Evolutionary conservation across 2,113 vertebrate species (phyloP).

Genomic region (Otolemur garnettii): DNA sequence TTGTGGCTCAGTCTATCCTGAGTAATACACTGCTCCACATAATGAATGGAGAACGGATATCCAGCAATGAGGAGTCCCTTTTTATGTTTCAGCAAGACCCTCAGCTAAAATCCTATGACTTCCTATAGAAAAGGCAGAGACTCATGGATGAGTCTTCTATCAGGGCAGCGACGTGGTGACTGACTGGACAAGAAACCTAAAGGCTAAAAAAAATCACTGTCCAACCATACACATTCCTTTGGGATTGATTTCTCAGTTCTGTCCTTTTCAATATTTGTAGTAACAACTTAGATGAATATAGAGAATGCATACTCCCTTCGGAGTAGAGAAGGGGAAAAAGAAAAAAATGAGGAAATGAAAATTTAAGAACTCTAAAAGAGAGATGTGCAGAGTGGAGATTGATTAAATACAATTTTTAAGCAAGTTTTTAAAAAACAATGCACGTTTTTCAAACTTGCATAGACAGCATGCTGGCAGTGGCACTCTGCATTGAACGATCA

Average conservation of each 20-base stretch:
- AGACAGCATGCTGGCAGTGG: background rate
- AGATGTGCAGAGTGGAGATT: too few relatives aligned
- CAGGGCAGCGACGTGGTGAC: background rate
- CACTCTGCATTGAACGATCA: background rate
- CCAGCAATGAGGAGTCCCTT: background rate
- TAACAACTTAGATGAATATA: background rate
- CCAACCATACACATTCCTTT: background rate
- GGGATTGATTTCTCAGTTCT: background rate
- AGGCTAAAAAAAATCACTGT: background rate
- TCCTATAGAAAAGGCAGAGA: background rate
- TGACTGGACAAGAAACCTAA: background rate
- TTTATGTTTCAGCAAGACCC: background rate
- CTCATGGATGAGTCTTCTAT: background rate
- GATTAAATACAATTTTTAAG: too few relatives aligned
- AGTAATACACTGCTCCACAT: background rate
- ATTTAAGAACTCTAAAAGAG: too few relatives aligned
- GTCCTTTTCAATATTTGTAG: background rate
- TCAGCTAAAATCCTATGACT: background rate
- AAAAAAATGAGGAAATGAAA: too few relatives aligned
- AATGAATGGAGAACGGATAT: background rate
- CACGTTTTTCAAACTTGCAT: background rate
- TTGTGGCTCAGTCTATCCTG: background rate
- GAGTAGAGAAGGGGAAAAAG: too few relatives aligned
- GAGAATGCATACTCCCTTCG: background rate
- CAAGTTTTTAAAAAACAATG: too few relatives aligned